Evolutionary conservation across 2,113 vertebrate species (phyloP).

Genomic region (Rhabdornis inornatus): DNA sequence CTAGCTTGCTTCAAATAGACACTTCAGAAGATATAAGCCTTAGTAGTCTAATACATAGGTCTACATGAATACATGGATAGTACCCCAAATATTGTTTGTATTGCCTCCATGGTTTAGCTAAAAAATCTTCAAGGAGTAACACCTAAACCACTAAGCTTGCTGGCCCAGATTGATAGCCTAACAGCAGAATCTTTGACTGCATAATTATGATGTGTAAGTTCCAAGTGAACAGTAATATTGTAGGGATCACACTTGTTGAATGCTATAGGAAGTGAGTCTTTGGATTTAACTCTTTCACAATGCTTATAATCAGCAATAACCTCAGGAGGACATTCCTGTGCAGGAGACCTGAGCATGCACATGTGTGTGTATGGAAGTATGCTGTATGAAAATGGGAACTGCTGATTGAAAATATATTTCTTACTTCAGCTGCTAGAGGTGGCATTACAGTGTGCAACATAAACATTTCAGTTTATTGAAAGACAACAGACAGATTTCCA

Average conservation of each 20-base stretch:
- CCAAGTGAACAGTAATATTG: neutral
- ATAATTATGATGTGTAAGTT: neutral
- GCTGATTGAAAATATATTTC: neutral
- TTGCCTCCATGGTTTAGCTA: neutral
- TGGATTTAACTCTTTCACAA: neutral
- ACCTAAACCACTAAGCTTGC: neutral
- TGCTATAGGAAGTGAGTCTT: neutral
- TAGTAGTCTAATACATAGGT: neutral
- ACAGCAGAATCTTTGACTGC: neutral
- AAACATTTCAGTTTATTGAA: neutral
- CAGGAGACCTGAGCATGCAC: rapidly evolving
- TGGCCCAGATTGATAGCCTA: neutral
- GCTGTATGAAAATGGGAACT: neutral
- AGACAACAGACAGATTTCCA: neutral
- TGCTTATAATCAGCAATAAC: neutral
- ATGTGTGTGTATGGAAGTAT: rapidly evolving
- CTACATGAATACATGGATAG: neutral
- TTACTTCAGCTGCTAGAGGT: neutral
- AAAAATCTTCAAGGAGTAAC: neutral
- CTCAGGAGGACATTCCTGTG: neutral
- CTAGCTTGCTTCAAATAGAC: neutral
- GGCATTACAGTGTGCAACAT: neutral
- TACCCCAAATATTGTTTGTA: neutral
- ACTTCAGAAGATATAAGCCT: neutral
- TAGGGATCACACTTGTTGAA: neutral